Percentiles rank a stretch among this genome's conserved stretches.
Conservation (phyloP, 2,888 invertebrate genomes). For the Nephrotoma appendiculata region DNA sequence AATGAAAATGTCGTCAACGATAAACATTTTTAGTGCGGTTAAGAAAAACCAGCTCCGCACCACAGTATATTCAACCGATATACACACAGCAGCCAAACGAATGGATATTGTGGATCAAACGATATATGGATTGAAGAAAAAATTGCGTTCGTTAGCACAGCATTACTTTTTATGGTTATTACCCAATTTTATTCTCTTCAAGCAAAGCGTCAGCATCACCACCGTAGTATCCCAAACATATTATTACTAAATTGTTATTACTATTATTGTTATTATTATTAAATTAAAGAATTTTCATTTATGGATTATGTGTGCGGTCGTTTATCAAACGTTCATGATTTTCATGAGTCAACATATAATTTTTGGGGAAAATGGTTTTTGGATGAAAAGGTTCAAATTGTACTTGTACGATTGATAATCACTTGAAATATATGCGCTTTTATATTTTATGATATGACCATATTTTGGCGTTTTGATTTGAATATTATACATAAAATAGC, state of each 20-base stretch:
- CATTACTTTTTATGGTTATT: neutral
- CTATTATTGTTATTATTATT: neutral
- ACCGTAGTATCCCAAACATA: neutral
- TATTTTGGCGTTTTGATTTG: neutral
- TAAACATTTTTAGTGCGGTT: neutral
- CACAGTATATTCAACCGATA: no score
- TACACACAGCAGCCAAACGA: neutral
- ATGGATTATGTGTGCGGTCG: neutral
- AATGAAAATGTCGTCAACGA: neutral
- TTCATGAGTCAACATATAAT: neutral
- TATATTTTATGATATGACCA: neutral
- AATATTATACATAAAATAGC: no score
- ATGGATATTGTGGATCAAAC: neutral
- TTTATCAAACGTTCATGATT: neutral
- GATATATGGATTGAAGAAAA: neutral
- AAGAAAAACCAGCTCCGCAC: neutral
- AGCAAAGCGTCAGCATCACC: neutral
- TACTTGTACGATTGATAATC: neutral
- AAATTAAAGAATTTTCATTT: neutral
- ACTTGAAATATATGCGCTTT: neutral
- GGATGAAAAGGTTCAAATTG: neutral
- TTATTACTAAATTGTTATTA: neutral
- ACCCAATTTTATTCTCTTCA: neutral
- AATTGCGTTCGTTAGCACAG: neutral
- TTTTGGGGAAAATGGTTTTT: neutral